phyloP scores from a whole-genome alignment of 2,113 vertebrate species.

The Seriola aureovittata region DNA sequence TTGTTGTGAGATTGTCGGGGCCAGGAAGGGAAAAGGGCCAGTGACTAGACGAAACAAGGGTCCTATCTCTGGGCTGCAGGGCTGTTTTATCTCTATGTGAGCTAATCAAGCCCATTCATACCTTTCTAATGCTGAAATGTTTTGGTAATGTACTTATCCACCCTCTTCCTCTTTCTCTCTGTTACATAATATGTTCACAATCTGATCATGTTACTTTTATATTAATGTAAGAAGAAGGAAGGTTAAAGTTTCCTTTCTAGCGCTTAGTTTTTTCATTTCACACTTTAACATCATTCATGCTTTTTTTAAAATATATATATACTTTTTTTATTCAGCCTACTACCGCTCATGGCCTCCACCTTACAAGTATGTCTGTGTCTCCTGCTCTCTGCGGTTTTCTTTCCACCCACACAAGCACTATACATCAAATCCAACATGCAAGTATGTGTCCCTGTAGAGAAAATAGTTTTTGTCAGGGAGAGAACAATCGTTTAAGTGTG shows the following conservation, averaged over 20 bases:
- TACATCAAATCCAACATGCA: constrained; percentile 13
- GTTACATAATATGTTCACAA: not conserved
- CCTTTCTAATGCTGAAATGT: constrained; percentile 20
- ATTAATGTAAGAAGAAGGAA: not conserved
- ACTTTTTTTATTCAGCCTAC: not conserved
- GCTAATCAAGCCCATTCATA: constrained; percentile 58
- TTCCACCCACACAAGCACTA: constrained; percentile 4
- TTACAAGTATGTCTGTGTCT: no score
- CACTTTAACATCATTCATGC: not conserved
- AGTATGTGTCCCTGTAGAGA: not conserved
- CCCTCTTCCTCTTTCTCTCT: constrained; percentile 11
- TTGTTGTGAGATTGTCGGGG: constrained; percentile 49
- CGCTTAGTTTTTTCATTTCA: not conserved
- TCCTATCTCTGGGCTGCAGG: constrained; percentile 63
- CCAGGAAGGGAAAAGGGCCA: constrained; percentile 37
- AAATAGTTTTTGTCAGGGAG: not conserved
- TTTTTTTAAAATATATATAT: not conserved
- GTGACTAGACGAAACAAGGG: constrained; percentile 64
- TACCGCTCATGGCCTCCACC: not conserved
- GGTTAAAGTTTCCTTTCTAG: not conserved
- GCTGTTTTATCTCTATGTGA: constrained; percentile 54
- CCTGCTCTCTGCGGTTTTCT: not conserved
- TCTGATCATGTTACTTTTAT: not conserved
- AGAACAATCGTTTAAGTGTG: not conserved
- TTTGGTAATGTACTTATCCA: constrained; percentile 24